phyloP scores from a whole-genome alignment of 2,113 vertebrate genomes.

The Aramus guarauna region DNA sequence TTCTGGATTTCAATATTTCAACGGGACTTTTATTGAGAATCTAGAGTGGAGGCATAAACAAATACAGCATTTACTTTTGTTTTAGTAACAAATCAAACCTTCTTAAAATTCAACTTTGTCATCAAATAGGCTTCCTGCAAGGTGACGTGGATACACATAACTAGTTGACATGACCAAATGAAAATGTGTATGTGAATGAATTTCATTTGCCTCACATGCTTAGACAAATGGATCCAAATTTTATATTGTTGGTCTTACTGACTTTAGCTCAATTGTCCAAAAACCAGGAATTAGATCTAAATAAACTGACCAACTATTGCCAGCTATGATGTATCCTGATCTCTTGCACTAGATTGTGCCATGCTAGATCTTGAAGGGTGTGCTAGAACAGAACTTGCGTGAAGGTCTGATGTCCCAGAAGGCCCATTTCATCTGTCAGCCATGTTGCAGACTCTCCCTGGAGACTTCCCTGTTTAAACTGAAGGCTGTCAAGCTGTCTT shows the following conservation, averaged over 20 bases:
- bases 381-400: not conserved
- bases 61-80: not conserved
- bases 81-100: not conserved
- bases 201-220: not conserved
- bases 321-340: not conserved
- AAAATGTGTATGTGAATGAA: not conserved
- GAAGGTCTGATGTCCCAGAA: not conserved
- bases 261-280: not conserved
- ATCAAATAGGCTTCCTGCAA: not conserved
- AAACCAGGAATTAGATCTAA: not conserved
- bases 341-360: not conserved
- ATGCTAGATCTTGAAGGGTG: not conserved
- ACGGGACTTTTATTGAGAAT: not conserved
- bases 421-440: not conserved
- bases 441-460: accelerated
- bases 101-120: not conserved
- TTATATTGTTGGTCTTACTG: not conserved
- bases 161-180: not conserved
- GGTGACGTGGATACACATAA: not conserved
- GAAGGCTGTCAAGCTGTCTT: not conserved
- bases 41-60: not conserved
- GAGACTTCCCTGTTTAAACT: not conserved
- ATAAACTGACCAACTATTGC: not conserved
- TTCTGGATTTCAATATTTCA: not conserved
- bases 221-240: not conserved